Percentiles rank a stretch among this genome's conserved stretches.
phyloP scores from a whole-genome alignment of 2,797 vertebrate genomes.

The Coracias cyanogaster region DNA sequence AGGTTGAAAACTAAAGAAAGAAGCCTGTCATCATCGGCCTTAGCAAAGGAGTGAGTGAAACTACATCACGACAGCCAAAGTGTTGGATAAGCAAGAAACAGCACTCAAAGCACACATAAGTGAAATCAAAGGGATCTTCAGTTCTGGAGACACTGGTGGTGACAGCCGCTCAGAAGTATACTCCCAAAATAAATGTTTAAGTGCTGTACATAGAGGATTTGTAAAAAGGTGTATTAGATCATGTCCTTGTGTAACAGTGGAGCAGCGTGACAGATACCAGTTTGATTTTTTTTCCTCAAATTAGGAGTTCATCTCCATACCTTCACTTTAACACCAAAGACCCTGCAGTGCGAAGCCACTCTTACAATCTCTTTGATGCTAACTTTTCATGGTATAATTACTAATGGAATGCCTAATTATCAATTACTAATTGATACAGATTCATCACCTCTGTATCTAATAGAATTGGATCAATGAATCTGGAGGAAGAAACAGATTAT shows the following conservation, averaged over 20 bases:
- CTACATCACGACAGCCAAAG: neutral
- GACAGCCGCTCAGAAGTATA: neutral
- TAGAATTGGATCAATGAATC: neutral
- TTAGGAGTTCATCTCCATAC: neutral
- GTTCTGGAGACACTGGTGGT: neutral
- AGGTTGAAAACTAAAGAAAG: slow-evolving; percentile 3
- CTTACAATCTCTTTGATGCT: neutral
- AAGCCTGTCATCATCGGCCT: neutral
- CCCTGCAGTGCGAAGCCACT: neutral
- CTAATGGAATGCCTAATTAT: neutral
- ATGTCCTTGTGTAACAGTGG: neutral
- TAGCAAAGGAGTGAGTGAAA: neutral
- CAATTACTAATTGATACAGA: too few species aligned
- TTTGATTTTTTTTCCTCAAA: neutral
- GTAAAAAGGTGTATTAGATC: neutral
- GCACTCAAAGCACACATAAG: neutral
- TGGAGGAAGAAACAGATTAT: neutral
- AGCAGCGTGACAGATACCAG: neutral
- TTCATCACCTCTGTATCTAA: neutral
- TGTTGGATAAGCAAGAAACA: neutral
- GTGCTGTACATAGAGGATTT: neutral
- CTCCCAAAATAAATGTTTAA: neutral
- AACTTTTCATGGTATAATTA: neutral
- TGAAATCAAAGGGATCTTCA: neutral
- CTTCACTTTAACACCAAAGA: neutral